Conservation (phyloP, 2,797 vertebrate genomes). For the Remorina albescens region DNA sequence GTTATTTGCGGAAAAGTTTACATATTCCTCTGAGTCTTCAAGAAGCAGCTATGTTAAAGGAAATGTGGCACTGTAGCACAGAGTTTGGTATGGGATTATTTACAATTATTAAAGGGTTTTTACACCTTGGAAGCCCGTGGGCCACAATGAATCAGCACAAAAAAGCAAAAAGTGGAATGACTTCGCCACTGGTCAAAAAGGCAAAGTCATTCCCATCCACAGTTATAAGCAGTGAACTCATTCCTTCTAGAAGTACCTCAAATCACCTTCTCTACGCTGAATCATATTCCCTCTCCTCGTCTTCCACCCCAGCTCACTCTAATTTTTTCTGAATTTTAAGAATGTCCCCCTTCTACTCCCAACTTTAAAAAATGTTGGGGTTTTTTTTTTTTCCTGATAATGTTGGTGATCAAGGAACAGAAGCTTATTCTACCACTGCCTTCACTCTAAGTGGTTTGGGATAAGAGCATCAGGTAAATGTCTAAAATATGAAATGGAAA, state of each 20-base stretch:
- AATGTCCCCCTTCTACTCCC: not conserved
- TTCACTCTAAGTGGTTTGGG: slow-evolving; percentile 40
- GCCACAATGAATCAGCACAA: slow-evolving; percentile 49
- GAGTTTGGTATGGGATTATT: slow-evolving; percentile 48
- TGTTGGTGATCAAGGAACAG: slow-evolving; percentile 28
- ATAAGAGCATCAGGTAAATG: slow-evolving; percentile 54
- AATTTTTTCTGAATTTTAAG: slow-evolving; percentile 49
- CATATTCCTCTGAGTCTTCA: slow-evolving; percentile 23
- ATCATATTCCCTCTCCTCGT: slow-evolving; percentile 37
- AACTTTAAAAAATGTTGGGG: not conserved
- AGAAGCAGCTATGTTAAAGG: slow-evolving; percentile 30
- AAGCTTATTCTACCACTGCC: slow-evolving; percentile 40
- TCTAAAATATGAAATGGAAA: slow-evolving; percentile 42
- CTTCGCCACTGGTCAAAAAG: slow-evolving; percentile 39
- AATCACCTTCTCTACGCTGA: slow-evolving; percentile 38
- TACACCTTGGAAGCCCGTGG: slow-evolving; percentile 22
- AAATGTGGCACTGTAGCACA: slow-evolving; percentile 37
- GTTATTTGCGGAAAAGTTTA: slow-evolving; percentile 35
- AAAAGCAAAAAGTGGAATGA: slow-evolving; percentile 39
- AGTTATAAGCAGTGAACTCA: slow-evolving; percentile 47
- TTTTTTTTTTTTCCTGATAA: not conserved
- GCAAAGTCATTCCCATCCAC: slow-evolving; percentile 24
- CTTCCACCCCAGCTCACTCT: slow-evolving; percentile 34
- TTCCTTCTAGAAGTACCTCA: slow-evolving; percentile 37
- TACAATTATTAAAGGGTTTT: slow-evolving; percentile 34